Evolutionary conservation across 1,140 invertebrate genomes (phyloP).

Genomic region (Mizuhopecten yessoensis): DNA sequence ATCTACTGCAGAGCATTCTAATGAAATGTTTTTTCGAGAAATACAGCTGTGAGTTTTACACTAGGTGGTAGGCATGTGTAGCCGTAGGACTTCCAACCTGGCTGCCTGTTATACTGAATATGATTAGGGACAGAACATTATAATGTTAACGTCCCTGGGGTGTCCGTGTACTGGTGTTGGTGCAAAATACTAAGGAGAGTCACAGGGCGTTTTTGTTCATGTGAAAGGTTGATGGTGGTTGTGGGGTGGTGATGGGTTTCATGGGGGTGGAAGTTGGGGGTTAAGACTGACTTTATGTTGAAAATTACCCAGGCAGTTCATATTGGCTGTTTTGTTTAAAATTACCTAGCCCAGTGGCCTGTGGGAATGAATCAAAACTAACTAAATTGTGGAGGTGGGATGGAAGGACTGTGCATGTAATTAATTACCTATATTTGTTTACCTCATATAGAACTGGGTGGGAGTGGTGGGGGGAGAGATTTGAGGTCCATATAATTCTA

Average conservation of each 20-base stretch:
- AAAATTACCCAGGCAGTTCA: too few relatives aligned
- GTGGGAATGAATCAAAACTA: not conserved
- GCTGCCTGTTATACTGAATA: not conserved
- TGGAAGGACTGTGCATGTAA: not conserved
- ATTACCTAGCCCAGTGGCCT: not conserved
- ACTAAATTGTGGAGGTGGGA: not conserved
- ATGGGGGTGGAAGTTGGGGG: not conserved
- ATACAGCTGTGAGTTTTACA: constrained; percentile 13
- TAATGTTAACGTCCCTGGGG: constrained; percentile 20
- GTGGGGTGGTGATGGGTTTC: too few relatives aligned
- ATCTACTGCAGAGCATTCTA: not conserved
- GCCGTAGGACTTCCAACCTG: not conserved
- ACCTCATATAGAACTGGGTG: not conserved
- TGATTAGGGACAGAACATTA: not conserved
- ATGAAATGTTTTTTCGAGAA: not conserved
- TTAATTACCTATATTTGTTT: too few relatives aligned
- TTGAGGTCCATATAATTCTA: too few relatives aligned
- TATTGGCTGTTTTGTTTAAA: not conserved
- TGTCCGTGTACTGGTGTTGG: not conserved
- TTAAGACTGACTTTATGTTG: too few relatives aligned
- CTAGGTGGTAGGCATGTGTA: not conserved
- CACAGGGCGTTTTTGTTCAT: not conserved
- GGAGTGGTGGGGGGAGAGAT: not conserved
- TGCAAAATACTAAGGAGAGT: not conserved
- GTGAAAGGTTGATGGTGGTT: not conserved